A percentile compares a stretch with the other conserved stretches of the same genome.
Evolutionary conservation across 1,140 invertebrate genomes (phyloP).

Genomic region (Aphaenogaster rudis): DNA sequence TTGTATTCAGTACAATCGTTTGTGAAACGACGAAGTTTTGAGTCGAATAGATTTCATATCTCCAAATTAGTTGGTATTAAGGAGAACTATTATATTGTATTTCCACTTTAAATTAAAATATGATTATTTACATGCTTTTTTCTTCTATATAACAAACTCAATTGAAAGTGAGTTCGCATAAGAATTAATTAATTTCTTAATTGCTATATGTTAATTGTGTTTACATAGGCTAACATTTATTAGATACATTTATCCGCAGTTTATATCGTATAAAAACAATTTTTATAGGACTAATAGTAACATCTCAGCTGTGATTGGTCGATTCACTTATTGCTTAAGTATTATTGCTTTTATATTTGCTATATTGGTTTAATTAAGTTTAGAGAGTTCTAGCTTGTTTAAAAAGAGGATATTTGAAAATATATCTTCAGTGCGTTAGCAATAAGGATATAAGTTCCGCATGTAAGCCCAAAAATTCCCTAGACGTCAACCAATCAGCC

Average conservation of each 20-base stretch:
- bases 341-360: background rate
- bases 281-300: background rate
- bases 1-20: slow-evolving; percentile 51
- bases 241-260: background rate
- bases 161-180: background rate
- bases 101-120: slow-evolving; percentile 81
- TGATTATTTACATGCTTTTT: slow-evolving; percentile 77
- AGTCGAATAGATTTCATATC: slow-evolving; percentile 55
- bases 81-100: slow-evolving; percentile 81
- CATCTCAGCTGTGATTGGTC: slow-evolving; percentile 1
- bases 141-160: background rate
- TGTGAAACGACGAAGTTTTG: slow-evolving; percentile 35
- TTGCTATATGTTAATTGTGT: background rate
- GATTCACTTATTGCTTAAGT: background rate
- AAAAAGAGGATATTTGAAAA: background rate
- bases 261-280: background rate
- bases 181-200: slow-evolving; percentile 14
- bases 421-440: background rate
- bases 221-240: slow-evolving; percentile 5
- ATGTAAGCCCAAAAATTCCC: background rate
- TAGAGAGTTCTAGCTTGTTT: background rate
- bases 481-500: background rate
- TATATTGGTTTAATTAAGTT: background rate
- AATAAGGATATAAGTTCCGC: background rate
- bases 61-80: slow-evolving; percentile 71